Percentiles rank a stretch among this genome's conserved stretches.
Conservation (phyloP, 30 jellyfish, hydroid and myxozoan genomes). For the Clytia hemisphaerica region DNA sequence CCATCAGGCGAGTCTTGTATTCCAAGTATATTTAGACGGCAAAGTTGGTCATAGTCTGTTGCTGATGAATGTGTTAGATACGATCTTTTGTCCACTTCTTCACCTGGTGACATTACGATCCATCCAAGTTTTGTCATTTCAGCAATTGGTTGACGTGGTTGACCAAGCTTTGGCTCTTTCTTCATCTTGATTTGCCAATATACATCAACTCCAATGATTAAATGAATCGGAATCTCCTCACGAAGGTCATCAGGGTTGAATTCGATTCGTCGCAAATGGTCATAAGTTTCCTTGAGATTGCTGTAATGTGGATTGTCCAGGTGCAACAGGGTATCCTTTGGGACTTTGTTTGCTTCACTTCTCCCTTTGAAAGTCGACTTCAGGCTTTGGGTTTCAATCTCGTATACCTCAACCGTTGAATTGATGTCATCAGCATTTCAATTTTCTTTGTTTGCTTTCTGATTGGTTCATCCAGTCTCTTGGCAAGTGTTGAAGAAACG, state of each 20-base stretch:
- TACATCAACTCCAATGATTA: slow-evolving; percentile 13
- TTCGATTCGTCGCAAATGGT: neutral
- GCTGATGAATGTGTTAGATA: slow-evolving; percentile 26
- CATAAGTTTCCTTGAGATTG: neutral
- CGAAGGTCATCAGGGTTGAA: neutral
- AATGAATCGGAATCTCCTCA: slow-evolving; percentile 16
- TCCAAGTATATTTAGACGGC: slow-evolving; percentile 56
- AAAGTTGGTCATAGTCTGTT: slow-evolving; percentile 53
- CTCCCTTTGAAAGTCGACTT: neutral
- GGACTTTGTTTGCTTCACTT: neutral
- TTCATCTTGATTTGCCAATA: slow-evolving; percentile 1
- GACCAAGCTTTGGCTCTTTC: neutral
- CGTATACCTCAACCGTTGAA: slow-evolving; percentile 17
- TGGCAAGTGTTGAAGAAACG: slow-evolving; percentile 31
- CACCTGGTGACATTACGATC: slow-evolving; percentile 70
- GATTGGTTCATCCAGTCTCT: slow-evolving; percentile 13
- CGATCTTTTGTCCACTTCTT: slow-evolving; percentile 13
- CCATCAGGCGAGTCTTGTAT: slow-evolving; percentile 58
- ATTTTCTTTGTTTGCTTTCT: slow-evolving; percentile 27
- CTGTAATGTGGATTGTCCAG: neutral
- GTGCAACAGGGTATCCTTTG: neutral
- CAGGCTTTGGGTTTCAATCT: neutral
- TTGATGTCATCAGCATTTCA: slow-evolving; percentile 46
- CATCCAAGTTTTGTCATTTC: slow-evolving; percentile 69
- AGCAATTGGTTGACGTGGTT: slow-evolving; percentile 55